Percentiles rank a stretch among this genome's conserved stretches.
Evolutionary conservation across 1,140 invertebrate species (phyloP).

Genomic region (Drosophila tristis): DNA sequence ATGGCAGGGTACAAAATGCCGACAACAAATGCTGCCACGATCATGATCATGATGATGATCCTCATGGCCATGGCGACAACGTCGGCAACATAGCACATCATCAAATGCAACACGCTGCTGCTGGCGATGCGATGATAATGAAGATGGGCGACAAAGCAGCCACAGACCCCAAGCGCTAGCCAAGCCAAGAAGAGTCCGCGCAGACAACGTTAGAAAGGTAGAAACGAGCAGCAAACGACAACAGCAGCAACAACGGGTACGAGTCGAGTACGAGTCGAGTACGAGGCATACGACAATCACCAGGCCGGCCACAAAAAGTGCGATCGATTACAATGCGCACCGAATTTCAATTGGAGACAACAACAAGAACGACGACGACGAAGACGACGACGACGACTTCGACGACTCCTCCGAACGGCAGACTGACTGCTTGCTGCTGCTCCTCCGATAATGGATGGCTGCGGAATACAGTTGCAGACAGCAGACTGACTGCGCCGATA

Average conservation of each 20-base stretch:
- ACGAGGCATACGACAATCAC: constrained; percentile 47
- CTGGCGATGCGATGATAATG: constrained; percentile 59
- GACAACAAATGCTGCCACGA: constrained; percentile 22
- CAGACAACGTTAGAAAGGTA: constrained; percentile 73
- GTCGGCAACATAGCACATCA: constrained; percentile 35
- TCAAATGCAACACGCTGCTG: constrained; percentile 64
- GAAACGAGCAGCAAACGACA: constrained; percentile 4
- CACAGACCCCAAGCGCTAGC: constrained; percentile 35
- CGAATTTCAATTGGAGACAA: constrained; percentile 73
- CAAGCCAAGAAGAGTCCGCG: constrained; percentile 20
- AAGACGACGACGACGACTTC: background rate
- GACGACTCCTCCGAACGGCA: constrained; percentile 3
- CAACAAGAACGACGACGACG: constrained; percentile 24
- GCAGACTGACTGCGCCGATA: constrained; percentile 45
- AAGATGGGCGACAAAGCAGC: constrained; percentile 74
- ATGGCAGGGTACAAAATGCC: constrained; percentile 48
- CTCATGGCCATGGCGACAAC: constrained; percentile 15
- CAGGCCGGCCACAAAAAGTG: constrained; percentile 66
- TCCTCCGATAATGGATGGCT: constrained; percentile 46
- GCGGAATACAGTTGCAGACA: constrained; percentile 65
- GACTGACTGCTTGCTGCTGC: background rate
- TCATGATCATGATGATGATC: background rate
- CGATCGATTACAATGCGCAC: constrained; percentile 79
- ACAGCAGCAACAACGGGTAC: constrained; percentile 11
- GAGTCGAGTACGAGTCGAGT: constrained; percentile 22